A percentile compares a stretch with the other conserved stretches of the same genome.
These are phyloP conservation scores for Dryomyza anilis DNA, from an alignment of 2,888 invertebrate species.

Conservation along the genomic window DNA sequence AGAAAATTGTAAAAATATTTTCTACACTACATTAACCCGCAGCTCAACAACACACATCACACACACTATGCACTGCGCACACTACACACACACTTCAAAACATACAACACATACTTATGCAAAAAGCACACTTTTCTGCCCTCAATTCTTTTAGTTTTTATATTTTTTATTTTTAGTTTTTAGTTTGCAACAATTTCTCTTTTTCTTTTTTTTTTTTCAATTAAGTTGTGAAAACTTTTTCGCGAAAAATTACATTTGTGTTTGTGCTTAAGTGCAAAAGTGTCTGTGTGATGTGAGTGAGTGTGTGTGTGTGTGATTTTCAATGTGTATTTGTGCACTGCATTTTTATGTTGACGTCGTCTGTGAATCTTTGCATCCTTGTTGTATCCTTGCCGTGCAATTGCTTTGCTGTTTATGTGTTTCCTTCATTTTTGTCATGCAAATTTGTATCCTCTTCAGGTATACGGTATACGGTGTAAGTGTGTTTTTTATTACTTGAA, in stretches of 20 bases:
- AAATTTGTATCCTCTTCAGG: no score
- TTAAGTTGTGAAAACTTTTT: conserved; percentile 13
- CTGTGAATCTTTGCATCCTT: background rate
- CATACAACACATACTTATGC: background rate
- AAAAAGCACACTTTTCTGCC: background rate
- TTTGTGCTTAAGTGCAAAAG: background rate
- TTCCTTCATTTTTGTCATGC: no score
- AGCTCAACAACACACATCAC: background rate
- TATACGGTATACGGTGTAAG: no score
- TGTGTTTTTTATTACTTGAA: no score
- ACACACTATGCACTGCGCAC: background rate
- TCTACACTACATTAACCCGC: conserved; percentile 14
- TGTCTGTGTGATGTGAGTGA: background rate
- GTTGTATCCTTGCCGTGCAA: background rate
- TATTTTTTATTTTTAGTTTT: background rate
- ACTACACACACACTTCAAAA: background rate
- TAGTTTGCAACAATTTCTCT: background rate
- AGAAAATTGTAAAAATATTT: conserved; percentile 4
- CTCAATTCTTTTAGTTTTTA: background rate
- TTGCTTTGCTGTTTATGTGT: background rate
- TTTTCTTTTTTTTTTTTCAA: background rate
- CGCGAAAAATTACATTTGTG: conserved; percentile 11
- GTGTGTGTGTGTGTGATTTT: background rate
- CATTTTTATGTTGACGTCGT: no score
- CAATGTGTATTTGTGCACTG: background rate